Percentiles rank a stretch among this genome's conserved stretches.
phyloP scores from a whole-genome alignment of 1,140 invertebrate genomes.

The Pogonomyrmex californicus region DNA sequence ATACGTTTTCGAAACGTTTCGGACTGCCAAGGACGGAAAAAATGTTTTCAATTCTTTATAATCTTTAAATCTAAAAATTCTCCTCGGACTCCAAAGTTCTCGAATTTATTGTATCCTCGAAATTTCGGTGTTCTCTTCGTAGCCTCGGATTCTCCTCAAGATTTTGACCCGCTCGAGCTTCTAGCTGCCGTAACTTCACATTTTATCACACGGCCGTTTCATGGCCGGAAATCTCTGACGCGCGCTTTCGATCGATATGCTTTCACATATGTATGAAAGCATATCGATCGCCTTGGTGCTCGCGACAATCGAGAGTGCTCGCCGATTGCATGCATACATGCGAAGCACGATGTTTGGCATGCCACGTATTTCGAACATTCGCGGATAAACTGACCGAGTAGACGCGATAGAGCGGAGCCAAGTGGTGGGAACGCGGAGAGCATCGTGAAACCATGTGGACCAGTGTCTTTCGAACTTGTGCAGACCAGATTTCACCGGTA shows the following conservation, averaged over 20 bases:
- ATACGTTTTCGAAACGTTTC: not conserved
- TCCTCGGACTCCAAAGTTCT: not conserved
- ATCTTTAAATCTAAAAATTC: not conserved
- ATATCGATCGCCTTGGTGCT: conserved; percentile 30
- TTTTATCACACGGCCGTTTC: not conserved
- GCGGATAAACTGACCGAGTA: conserved; percentile 45
- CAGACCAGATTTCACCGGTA: not conserved
- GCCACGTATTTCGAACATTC: conserved; percentile 48
- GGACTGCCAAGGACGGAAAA: not conserved
- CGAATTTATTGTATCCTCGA: not conserved
- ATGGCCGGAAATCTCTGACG: conserved; percentile 16
- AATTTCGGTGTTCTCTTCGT: not conserved
- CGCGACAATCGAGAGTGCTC: conserved; percentile 29
- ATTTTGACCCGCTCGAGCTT: not conserved
- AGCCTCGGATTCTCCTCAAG: not conserved
- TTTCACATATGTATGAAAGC: too few relatives aligned
- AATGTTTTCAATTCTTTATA: not conserved
- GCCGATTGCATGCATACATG: conserved; percentile 10
- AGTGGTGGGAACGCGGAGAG: not conserved
- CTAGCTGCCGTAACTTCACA: not conserved
- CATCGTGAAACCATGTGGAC: not conserved
- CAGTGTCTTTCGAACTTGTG: conserved; percentile 1
- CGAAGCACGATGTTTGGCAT: conserved; percentile 25
- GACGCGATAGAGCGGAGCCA: not conserved
- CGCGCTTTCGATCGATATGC: conserved; percentile 29